Conservation (phyloP, 2,888 invertebrate species). For the Ceriagrion tenellum region DNA sequence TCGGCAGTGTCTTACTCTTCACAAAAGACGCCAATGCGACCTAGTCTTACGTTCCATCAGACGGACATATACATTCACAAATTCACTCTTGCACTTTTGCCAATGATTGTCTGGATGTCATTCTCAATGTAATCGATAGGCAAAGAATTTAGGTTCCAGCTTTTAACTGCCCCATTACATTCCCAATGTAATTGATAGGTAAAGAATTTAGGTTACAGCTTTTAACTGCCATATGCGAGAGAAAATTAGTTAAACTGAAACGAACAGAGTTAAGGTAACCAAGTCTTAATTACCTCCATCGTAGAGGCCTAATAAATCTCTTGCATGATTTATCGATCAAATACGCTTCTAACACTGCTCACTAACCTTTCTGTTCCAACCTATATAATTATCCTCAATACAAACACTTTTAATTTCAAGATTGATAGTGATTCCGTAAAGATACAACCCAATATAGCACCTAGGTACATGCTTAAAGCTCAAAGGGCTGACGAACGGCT, state of each 20-base stretch:
- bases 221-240: not conserved
- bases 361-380: not conserved
- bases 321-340: not conserved
- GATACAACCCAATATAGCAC: not conserved
- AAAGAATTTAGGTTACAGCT: not conserved
- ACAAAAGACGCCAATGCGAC: too few species aligned
- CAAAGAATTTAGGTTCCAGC: not conserved
- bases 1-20: too few species aligned
- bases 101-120: too few species aligned
- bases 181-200: too few species aligned
- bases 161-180: too few species aligned
- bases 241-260: not conserved
- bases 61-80: too few species aligned
- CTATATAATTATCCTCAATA: not conserved
- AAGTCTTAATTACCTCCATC: not conserved
- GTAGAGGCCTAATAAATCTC: not conserved
- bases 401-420: not conserved
- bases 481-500: not conserved
- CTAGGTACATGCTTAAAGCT: not conserved
- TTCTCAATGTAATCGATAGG: too few species aligned
- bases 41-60: too few species aligned
- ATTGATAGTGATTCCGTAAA: not conserved
- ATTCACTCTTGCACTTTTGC: too few species aligned
- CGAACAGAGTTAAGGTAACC: not conserved
- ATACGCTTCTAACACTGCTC: not conserved